phyloP scores from a whole-genome alignment of 2,888 invertebrate species.

The Phyto melanocephala region DNA sequence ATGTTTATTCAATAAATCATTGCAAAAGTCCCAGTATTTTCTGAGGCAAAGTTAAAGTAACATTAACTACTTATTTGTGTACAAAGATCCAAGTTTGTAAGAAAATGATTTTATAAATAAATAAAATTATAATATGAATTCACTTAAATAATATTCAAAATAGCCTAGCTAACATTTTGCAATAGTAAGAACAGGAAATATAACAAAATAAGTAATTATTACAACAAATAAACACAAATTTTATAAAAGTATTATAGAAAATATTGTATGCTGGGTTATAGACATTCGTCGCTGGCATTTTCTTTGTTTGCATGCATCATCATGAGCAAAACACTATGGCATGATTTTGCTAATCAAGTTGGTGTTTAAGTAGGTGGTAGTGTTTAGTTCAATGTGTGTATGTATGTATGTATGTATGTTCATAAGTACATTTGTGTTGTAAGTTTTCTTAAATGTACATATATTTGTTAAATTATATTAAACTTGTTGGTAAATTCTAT shows the following conservation, averaged over 20 bases:
- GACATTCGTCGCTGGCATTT: background rate
- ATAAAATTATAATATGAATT: too few relatives aligned
- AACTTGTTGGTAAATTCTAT: background rate
- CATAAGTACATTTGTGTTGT: background rate
- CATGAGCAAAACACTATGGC: background rate
- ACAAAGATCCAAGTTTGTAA: too few relatives aligned
- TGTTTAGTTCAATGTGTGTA: slow-evolving; percentile 18
- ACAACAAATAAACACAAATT: too few relatives aligned
- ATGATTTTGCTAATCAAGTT: slow-evolving; percentile 37
- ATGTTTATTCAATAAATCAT: slow-evolving; percentile 38
- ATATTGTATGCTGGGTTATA: background rate
- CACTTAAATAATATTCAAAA: background rate
- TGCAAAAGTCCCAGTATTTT: slow-evolving; percentile 28
- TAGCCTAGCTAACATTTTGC: background rate
- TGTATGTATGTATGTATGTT: background rate
- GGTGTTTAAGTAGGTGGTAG: background rate
- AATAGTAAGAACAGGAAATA: background rate
- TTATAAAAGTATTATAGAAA: background rate
- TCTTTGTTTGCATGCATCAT: background rate
- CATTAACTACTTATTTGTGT: background rate
- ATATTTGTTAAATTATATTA: background rate
- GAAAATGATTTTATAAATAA: background rate
- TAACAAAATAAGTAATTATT: too few relatives aligned
- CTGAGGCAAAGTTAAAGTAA: background rate
- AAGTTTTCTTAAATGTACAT: background rate